Conservation (phyloP, 2,888 invertebrate genomes). For the Masnerella sp. region DNA sequence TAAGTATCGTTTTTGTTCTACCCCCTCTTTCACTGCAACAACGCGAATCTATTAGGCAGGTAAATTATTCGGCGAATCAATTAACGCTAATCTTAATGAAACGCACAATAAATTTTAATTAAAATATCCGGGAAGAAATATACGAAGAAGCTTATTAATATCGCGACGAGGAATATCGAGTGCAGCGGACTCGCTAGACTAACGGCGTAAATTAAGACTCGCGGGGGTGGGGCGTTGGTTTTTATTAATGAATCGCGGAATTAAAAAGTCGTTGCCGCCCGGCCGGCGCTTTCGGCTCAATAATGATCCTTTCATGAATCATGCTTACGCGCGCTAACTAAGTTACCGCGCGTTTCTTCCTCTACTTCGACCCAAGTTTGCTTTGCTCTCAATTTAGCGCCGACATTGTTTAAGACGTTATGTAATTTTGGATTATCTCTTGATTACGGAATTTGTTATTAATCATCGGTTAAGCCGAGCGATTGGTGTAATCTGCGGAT, state of each 20-base stretch:
- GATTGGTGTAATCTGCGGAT: slow-evolving; percentile 8
- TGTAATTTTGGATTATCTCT: slow-evolving; percentile 49
- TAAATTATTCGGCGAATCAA: slow-evolving; percentile 31
- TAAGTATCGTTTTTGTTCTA: too few relatives aligned
- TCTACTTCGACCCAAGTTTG: slow-evolving; percentile 40
- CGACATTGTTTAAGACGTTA: slow-evolving; percentile 48
- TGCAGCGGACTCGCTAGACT: slow-evolving; percentile 28
- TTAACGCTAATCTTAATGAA: slow-evolving; percentile 31
- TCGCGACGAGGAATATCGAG: slow-evolving; percentile 23
- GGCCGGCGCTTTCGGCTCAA: slow-evolving; percentile 32
- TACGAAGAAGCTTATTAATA: slow-evolving; percentile 40
- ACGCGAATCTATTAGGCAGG: slow-evolving; percentile 8
- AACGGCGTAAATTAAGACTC: slow-evolving; percentile 36
- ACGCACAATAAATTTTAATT: slow-evolving; percentile 39
- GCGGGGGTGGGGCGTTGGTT: slow-evolving; percentile 24
- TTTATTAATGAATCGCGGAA: slow-evolving; percentile 55
- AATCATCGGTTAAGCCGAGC: slow-evolving; percentile 15
- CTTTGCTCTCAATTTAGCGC: slow-evolving; percentile 49
- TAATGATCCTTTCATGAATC: slow-evolving; percentile 60
- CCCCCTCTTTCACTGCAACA: neutral
- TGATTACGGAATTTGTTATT: slow-evolving; percentile 44
- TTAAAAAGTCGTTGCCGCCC: slow-evolving; percentile 49
- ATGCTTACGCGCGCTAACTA: slow-evolving; percentile 52
- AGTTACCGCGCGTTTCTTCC: slow-evolving; percentile 52
- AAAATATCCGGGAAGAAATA: slow-evolving; percentile 37